phyloP scores from a whole-genome alignment of 2,113 vertebrate genomes.

The Nicator chloris region DNA sequence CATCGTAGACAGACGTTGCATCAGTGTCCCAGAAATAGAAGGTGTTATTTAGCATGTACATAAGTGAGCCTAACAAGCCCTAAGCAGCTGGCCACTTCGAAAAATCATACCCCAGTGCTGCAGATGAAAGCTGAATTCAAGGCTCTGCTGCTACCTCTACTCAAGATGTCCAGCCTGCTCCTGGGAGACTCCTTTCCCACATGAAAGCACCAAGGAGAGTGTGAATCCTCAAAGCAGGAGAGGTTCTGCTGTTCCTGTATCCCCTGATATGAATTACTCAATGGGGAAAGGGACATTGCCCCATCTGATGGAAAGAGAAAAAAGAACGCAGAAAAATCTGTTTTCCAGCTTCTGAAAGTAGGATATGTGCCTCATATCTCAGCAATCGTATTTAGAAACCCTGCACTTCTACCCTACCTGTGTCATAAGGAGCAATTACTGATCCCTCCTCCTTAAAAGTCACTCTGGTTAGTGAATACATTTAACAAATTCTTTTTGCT shows the following conservation, averaged over 20 bases:
- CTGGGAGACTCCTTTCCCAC: not conserved
- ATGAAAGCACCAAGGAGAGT: not conserved
- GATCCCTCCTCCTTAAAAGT: not conserved
- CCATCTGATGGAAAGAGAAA: not conserved
- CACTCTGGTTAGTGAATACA: not conserved
- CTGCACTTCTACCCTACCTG: not conserved
- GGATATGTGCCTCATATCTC: not conserved
- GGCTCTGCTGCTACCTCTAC: not conserved
- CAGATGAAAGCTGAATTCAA: not conserved
- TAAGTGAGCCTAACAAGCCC: not conserved
- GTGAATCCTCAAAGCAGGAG: not conserved
- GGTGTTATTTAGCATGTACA: not conserved
- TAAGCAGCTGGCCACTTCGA: not conserved
- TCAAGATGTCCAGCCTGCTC: not conserved
- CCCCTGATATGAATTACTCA: not conserved
- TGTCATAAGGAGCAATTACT: not conserved
- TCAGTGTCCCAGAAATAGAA: not conserved
- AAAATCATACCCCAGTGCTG: not conserved
- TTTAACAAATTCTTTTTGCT: not conserved
- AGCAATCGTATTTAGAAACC: not conserved
- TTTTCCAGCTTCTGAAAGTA: not conserved
- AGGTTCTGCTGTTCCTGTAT: not conserved
- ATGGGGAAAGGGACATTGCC: rapidly evolving
- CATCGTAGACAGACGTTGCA: not conserved
- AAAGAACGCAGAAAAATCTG: not conserved